Evolutionary conservation across 2,888 invertebrate species (phyloP).

Genomic region (Sinotaia quadrata): DNA sequence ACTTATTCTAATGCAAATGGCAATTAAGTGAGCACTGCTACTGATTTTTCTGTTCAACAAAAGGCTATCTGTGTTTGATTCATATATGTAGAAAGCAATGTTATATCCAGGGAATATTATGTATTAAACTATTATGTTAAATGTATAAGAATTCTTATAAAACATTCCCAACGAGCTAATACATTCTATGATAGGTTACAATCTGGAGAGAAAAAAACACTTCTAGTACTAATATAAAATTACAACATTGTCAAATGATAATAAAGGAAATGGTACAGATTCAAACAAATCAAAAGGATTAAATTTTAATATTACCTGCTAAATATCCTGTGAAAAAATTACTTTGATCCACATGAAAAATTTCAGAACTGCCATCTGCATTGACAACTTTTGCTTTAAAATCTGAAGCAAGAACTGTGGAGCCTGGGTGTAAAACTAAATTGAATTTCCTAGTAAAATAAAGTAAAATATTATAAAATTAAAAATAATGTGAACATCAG

Average conservation of each 20-base stretch:
- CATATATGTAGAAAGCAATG: too few species aligned
- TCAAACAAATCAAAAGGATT: not conserved
- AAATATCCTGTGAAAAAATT: conserved; percentile 45
- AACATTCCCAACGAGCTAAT: too few species aligned
- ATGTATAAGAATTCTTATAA: not conserved
- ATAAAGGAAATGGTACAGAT: not conserved
- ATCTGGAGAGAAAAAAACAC: too few species aligned
- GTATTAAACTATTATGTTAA: too few species aligned
- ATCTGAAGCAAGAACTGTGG: conserved; percentile 45
- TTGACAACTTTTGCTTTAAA: conserved; percentile 49
- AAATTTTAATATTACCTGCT: conserved; percentile 32
- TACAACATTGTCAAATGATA: not conserved
- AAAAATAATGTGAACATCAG: not conserved
- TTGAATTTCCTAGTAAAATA: conserved; percentile 50
- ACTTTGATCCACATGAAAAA: conserved; percentile 41
- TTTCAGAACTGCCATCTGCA: conserved; percentile 41
- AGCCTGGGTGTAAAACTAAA: conserved; percentile 49
- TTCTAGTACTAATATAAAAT: not conserved
- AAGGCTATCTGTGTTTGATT: too few species aligned
- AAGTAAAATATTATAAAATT: not conserved
- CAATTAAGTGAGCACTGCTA: too few species aligned
- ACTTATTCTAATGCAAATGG: too few species aligned
- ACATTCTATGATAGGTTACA: too few species aligned
- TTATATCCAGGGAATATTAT: too few species aligned
- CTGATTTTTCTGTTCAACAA: too few species aligned